Base-by-base conservation (phyloP, 2,797 vertebrate genomes). In the Crocidura indochinensis region DNA sequence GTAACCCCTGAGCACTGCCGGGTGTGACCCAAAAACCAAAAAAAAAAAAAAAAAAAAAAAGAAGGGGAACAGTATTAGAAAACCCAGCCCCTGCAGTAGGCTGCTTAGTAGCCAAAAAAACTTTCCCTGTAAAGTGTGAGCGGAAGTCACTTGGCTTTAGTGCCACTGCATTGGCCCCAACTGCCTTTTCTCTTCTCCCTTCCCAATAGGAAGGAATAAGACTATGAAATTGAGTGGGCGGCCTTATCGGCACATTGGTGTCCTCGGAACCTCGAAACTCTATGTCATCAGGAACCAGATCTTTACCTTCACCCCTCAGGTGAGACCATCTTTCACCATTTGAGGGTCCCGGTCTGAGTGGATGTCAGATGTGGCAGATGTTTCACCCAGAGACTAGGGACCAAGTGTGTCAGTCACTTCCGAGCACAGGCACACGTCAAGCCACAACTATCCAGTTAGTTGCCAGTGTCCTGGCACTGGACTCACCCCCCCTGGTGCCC, bases 271-370 rank as follows among this genome's bases (percentile, higher is more conserved):
- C 26, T 99, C 99, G 46, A 99, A 99, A 96, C 98, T 99, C 84
- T 99, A 99, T 0, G 96, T 98, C 97, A 99, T 99, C 96, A 98
- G 99, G 97, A 98, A 99, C 96, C 98, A 98, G 62, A 98, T 98
- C 95, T 99, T 99, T 96, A 98, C 99, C 64, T 99, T 99, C 97
- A 99, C 99, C 44, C 99, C 99, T 69, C 99, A 99, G 99, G 99
- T 99, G 95, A 97, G 96, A 90, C 22, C 17, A 87, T 14, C 6
- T 49, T 47, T 81, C 76, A 76, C 53, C 80, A 78, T 84, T 77
- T 95, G 71, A 88, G 49, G 68, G 73, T 90, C 49, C 93, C 67
- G 0, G 56, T 90, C 82, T 24, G 91, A 9, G 15, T 65, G 62
- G 62, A 27, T 27, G 62, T 24, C 26, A 20, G 80, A 46, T 78